Base-by-base conservation (phyloP, 2,888 invertebrate species). In the Euzophera pinguis region DNA sequence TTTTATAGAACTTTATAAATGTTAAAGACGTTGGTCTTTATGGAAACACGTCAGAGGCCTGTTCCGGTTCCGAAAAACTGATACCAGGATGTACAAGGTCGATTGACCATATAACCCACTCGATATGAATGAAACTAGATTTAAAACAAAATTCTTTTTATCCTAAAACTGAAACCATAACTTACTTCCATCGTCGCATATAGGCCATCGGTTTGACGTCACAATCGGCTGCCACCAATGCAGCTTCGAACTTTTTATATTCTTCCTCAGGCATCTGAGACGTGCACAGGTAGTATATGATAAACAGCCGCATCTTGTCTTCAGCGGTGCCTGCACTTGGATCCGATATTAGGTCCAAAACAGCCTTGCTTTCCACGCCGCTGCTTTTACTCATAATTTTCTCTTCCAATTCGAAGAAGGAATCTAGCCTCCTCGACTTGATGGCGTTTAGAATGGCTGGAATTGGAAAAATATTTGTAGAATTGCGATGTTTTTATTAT, bases 401-500 rank as follows among this genome's bases (percentile, higher is more conserved):
- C 78, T 99, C 99, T 90, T 99, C 99, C 55, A 98, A 91, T 84
- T 99, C 99, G 76, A 99, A 99, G 75, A 97, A 97, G 0, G 97
- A 96, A 78, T 99, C 99, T 49, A 99, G 85, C 62, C 99, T 94
- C 50, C 99, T 92, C 0, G 94, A 93, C 90, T 98, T 97, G 43
- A 97, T 97, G 49, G 91, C 92, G 81, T 96, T 96, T 53, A 97
- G 84, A 63, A 97, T 95, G 9, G 94, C 94, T 91, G 73, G 4
- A 81, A 73, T 49, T 39, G 39, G 55, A 41, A 50, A 10, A 2
- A 22, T 22, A 5, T 22, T 22, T 22, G 2, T 22, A 22, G 2
- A 22, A 22, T 5, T 22, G n/a, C n/a, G n/a, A n/a, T n/a, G n/a
- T 29, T 29, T 29, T 29, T 29, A 4, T 6, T 29, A 29, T 6